phyloP scores from a whole-genome alignment of 2,113 vertebrate species.

The Gnathonemus longibarbis region DNA sequence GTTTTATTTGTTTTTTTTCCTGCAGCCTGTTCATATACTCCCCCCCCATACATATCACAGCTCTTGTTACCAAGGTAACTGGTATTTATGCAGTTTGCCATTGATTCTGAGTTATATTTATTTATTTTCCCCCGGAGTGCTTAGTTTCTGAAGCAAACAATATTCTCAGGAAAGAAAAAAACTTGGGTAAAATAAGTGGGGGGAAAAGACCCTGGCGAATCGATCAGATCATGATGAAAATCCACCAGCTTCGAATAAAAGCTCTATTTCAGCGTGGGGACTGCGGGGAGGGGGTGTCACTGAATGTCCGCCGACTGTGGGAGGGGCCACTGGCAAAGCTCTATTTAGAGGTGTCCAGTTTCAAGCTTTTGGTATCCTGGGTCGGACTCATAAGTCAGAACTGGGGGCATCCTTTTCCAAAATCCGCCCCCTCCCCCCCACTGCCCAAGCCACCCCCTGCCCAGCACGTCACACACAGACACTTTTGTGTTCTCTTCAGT shows the following conservation, averaged over 20 bases:
- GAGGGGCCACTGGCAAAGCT: not conserved
- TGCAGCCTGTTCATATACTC: not conserved
- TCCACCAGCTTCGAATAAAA: constrained; percentile 8
- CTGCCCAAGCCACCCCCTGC: not conserved
- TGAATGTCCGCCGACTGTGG: not conserved
- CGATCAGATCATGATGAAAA: constrained; percentile 23
- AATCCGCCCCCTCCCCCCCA: not conserved
- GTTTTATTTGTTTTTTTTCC: not conserved
- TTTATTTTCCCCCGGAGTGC: constrained; percentile 28
- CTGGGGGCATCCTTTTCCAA: not conserved
- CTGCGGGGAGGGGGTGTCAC: not conserved
- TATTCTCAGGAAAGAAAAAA: constrained; percentile 12
- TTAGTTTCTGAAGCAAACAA: constrained; percentile 26
- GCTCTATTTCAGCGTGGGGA: not conserved
- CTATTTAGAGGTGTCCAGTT: not conserved
- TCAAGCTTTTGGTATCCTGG: not conserved
- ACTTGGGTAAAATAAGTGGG: not conserved
- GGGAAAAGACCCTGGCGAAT: not conserved
- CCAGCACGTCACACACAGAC: not conserved
- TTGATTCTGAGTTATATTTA: constrained; percentile 42
- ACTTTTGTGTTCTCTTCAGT: not conserved
- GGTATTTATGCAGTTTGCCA: constrained; percentile 35
- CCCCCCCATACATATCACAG: constrained; percentile 16
- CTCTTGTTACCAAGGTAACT: constrained; percentile 41
- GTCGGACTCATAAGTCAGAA: not conserved